These are phyloP conservation scores for Salpingus planirostris DNA, from an alignment of 2,888 invertebrate genomes.

Conservation along the genomic window DNA sequence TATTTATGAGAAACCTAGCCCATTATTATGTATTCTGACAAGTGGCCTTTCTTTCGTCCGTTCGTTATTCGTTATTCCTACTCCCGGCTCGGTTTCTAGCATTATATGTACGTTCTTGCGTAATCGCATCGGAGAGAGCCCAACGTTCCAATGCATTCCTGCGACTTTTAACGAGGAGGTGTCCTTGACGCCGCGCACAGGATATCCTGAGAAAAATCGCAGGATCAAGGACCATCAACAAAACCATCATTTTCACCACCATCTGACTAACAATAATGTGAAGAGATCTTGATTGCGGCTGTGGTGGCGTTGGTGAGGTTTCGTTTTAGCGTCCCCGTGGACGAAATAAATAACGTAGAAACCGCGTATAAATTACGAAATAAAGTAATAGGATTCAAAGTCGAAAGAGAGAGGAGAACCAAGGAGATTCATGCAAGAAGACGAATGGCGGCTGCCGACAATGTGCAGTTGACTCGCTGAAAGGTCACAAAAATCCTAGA, in stretches of 20 bases:
- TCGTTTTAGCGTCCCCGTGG: too few species aligned
- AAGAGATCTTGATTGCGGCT: too few species aligned
- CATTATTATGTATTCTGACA: slow-evolving; percentile 35
- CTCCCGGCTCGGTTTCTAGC: too few species aligned
- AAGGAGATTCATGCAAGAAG: slow-evolving; percentile 37
- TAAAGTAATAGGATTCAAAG: slow-evolving; percentile 32
- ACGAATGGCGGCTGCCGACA: slow-evolving; percentile 30
- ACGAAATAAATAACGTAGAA: slow-evolving; percentile 29
- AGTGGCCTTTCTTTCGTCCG: slow-evolving; percentile 26
- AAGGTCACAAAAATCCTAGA: slow-evolving; percentile 36
- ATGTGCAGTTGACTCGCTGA: slow-evolving; percentile 28
- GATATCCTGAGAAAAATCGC: too few species aligned
- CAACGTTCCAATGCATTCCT: not conserved
- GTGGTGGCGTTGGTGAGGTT: too few species aligned
- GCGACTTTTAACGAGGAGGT: not conserved
- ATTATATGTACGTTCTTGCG: not conserved
- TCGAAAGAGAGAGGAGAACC: slow-evolving; percentile 35
- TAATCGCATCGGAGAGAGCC: too few species aligned
- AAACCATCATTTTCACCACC: too few species aligned
- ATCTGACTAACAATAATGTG: too few species aligned
- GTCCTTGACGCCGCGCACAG: too few species aligned
- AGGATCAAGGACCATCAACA: too few species aligned
- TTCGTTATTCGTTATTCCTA: too few species aligned
- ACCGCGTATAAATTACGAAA: slow-evolving; percentile 31
- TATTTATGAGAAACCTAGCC: slow-evolving; percentile 38